A percentile compares a stretch with the other conserved stretches of the same genome.
Evolutionary conservation across 2,113 vertebrate species (phyloP).

Genomic region (Sminthopsis crassicaudata): DNA sequence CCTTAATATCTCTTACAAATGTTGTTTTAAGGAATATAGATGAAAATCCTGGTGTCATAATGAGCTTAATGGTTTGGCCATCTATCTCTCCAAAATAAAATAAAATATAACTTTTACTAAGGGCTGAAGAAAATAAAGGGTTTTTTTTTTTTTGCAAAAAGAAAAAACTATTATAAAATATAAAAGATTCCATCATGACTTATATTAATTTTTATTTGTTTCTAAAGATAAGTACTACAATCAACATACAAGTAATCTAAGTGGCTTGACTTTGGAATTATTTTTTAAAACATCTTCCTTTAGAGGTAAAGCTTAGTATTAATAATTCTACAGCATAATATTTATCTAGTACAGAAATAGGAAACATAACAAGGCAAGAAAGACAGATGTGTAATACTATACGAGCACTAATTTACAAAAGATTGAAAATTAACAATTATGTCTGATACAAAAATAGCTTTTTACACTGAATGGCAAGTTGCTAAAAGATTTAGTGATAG

Average conservation of each 20-base stretch:
- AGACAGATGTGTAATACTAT: slow-evolving; percentile 10
- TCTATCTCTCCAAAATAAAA: neutral
- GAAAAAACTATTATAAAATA: slow-evolving; percentile 71
- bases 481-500: slow-evolving; percentile 5
- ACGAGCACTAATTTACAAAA: slow-evolving; percentile 52
- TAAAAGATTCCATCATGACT: slow-evolving; percentile 63
- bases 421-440: slow-evolving; percentile 1
- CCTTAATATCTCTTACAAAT: slow-evolving; percentile 62
- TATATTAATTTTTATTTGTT: slow-evolving; percentile 60
- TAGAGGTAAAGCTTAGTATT: slow-evolving; percentile 35
- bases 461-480: slow-evolving; percentile 5
- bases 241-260: slow-evolving; percentile 74
- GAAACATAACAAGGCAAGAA: slow-evolving; percentile 7
- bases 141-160: slow-evolving; percentile 62
- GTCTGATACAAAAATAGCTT: neutral
- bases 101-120: slow-evolving; percentile 60
- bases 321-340: slow-evolving; percentile 45
- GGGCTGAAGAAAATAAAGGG: neutral
- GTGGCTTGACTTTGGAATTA: slow-evolving; percentile 59
- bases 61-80: slow-evolving; percentile 63
- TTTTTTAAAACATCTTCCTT: slow-evolving; percentile 62
- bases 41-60: slow-evolving; percentile 63
- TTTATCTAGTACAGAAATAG: slow-evolving; percentile 24
- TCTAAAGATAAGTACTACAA: slow-evolving; percentile 74
- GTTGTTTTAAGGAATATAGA: slow-evolving; percentile 53